Evolutionary conservation across 2,888 invertebrate genomes (phyloP), one percentile per base, ranked within the genome.

Genomic region (Metopia argyrocephala): DNA sequence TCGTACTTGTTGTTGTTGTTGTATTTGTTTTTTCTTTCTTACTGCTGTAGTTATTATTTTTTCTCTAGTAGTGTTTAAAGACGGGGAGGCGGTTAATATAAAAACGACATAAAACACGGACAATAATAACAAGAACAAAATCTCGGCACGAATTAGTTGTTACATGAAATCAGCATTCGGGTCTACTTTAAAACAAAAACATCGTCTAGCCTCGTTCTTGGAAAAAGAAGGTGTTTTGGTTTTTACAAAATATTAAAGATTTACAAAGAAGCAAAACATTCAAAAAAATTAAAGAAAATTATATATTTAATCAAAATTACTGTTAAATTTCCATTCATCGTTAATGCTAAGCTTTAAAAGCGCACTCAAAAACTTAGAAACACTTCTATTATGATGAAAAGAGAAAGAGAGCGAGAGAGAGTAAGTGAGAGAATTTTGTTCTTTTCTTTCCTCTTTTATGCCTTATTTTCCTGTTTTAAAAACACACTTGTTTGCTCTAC

Each of bases 401-500:
- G 45, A 71, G 18, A 31, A 12, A n/a, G n/a, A 18, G 18, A 18
- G 21, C 12, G 7, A 25, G 27, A 52, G 71, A 46, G 52, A 45
- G 21, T 28, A 27, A 9, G n/a, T 12, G 28, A 28, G 28, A 28
- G 7, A 5, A 23, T n/a, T n/a, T n/a, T 28, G 28, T 57, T 5
- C 7, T 56, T 28, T 3, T n/a, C 18, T 20, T n/a, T 48, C 5
- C 18, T 27, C 12, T 9, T 48, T 52, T 38, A 38, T 38, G 38
- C 15, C 15, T n/a, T 38, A 31, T 38, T n/a, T 54, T 61, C 31
- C 3, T 25, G 27, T 73, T 76, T 56, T 70, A 59, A 70, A 70
- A 68, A 64, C 68, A 73, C 78, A 78, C 78, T 78, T 78, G 73
- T 78, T 78, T 78, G 78, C 68, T 73, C 73, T 64, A 73, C 73